phyloP scores from a whole-genome alignment of 2,113 vertebrate species.

The Nymphicus hollandicus region DNA sequence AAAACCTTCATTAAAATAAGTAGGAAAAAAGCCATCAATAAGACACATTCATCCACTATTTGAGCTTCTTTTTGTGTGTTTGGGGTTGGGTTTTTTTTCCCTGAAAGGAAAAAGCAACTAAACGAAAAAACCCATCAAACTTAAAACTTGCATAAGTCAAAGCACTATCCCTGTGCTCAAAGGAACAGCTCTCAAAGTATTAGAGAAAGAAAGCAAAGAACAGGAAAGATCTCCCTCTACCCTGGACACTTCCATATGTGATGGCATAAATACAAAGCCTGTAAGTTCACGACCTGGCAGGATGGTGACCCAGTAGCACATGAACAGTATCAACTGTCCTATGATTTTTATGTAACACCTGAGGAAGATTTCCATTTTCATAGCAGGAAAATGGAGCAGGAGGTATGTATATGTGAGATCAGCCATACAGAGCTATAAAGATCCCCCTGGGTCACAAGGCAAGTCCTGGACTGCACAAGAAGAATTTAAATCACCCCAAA shows the following conservation, averaged over 20 bases:
- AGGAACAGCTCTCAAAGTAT: not conserved
- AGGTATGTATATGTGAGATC: not conserved
- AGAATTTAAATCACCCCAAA: not conserved
- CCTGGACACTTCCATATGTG: not conserved
- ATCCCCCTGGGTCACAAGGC: not conserved
- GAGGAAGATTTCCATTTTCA: not conserved
- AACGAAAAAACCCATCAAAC: not conserved
- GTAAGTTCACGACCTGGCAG: accelerated
- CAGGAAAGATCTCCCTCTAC: not conserved
- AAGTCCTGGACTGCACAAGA: not conserved
- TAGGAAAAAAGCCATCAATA: not conserved
- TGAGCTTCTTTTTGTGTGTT: not conserved
- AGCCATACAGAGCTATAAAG: not conserved
- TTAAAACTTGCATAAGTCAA: not conserved
- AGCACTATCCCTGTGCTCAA: not conserved
- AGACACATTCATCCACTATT: not conserved
- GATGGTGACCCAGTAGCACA: not conserved
- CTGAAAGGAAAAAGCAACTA: not conserved
- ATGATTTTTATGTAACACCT: not conserved
- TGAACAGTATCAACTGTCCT: not conserved
- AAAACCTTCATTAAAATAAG: not conserved
- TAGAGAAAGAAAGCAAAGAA: not conserved
- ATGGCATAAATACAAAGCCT: not conserved
- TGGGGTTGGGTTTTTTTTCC: too few relatives aligned
- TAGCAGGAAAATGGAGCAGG: not conserved